Percentiles rank a stretch among this genome's conserved stretches.
These are phyloP conservation scores for Caenorhabditis sinica DNA, from an alignment of 2,888 invertebrate species.

Conservation along the genomic window DNA sequence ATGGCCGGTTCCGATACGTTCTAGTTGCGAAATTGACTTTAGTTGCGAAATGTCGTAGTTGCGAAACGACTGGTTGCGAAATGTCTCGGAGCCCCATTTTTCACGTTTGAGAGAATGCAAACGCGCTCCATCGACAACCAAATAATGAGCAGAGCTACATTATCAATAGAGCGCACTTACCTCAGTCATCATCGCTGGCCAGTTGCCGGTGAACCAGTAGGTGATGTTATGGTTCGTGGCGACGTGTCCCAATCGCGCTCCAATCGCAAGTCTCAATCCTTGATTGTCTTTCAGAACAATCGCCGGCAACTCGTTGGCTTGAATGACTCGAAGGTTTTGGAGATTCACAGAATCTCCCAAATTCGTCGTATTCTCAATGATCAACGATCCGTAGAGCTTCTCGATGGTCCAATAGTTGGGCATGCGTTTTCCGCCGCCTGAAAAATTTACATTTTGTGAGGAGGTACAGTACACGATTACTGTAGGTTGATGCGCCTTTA, in stretches of 20 bases:
- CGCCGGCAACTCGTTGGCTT: slow-evolving; percentile 20
- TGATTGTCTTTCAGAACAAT: slow-evolving; percentile 7
- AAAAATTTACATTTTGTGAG: background rate
- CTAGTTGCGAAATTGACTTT: too few species aligned
- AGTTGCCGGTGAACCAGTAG: slow-evolving; percentile 30
- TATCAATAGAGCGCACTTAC: slow-evolving; percentile 5
- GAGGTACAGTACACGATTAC: too few species aligned
- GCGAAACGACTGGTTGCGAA: too few species aligned
- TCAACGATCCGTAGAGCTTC: slow-evolving; percentile 16
- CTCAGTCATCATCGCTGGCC: slow-evolving; percentile 48
- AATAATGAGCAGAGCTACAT: too few species aligned
- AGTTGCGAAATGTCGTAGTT: too few species aligned
- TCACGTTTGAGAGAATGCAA: background rate
- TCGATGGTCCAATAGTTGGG: slow-evolving; percentile 20
- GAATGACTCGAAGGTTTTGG: slow-evolving; percentile 43
- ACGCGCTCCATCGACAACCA: background rate
- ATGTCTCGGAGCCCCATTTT: background rate
- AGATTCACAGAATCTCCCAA: slow-evolving; percentile 51
- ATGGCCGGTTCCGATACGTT: too few species aligned
- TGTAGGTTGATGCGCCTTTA: too few species aligned
- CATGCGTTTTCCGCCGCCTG: slow-evolving; percentile 27
- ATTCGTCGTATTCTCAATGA: slow-evolving; percentile 34
- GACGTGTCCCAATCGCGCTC: slow-evolving; percentile 37
- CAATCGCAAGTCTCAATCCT: slow-evolving; percentile 41
- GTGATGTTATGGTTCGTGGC: slow-evolving; percentile 5